Percentiles rank a stretch among this genome's conserved stretches.
These are phyloP conservation scores for Chelonus formosanus DNA, from an alignment of 2,888 invertebrate genomes.

Conservation along the genomic window DNA sequence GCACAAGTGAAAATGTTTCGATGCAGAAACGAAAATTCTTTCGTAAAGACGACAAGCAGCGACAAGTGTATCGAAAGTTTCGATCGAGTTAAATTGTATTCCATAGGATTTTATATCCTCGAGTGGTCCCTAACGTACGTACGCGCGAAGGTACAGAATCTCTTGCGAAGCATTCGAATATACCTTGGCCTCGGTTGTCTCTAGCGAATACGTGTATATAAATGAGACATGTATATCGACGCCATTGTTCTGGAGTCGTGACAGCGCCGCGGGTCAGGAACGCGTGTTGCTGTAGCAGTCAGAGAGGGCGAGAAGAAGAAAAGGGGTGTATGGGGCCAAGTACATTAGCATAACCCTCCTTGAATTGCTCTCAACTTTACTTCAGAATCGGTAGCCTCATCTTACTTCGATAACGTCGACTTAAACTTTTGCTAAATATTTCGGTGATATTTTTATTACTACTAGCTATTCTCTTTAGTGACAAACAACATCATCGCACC, in stretches of 20 bases:
- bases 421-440: not conserved
- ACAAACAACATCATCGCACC: not conserved
- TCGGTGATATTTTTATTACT: constrained; percentile 7
- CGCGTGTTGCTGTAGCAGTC: constrained; percentile 53
- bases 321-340: constrained; percentile 24
- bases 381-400: constrained; percentile 60
- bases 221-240: constrained; percentile 62
- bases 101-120: constrained; percentile 29
- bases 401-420: constrained; percentile 52
- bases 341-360: constrained; percentile 54
- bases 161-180: not conserved
- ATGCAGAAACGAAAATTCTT: not conserved
- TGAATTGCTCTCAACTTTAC: constrained; percentile 37
- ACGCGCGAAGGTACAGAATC: constrained; percentile 22
- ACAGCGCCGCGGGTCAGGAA: constrained; percentile 61
- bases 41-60: not conserved
- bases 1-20: not conserved
- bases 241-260: constrained; percentile 63
- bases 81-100: constrained; percentile 42
- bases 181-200: constrained; percentile 37
- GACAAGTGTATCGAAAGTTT: constrained; percentile 37
- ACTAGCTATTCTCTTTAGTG: constrained; percentile 31
- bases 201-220: constrained; percentile 55
- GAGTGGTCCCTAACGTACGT: constrained; percentile 8
- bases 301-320: constrained; percentile 35